phyloP scores from a whole-genome alignment of 2,797 vertebrate genomes.

The Eulemur rubriventer region DNA sequence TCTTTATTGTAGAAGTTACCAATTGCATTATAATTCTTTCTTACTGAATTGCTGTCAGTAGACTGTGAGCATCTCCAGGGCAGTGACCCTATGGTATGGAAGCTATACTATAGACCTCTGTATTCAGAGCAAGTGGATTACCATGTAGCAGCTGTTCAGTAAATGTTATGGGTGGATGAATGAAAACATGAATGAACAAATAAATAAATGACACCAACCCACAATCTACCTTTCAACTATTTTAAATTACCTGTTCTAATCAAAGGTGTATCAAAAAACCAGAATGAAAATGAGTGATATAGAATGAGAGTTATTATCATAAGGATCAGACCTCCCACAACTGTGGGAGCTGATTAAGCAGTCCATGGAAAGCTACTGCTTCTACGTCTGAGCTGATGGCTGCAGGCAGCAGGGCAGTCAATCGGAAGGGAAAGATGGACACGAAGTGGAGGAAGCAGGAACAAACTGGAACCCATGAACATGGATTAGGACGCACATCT shows the following conservation, averaged over 20 bases:
- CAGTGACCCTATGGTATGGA: neutral
- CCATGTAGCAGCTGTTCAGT: neutral
- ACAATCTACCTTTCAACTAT: neutral
- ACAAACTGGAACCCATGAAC: neutral
- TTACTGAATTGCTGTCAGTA: neutral
- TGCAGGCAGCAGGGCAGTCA: neutral
- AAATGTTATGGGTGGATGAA: neutral
- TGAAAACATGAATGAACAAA: neutral
- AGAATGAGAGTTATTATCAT: neutral
- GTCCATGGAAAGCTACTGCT: neutral
- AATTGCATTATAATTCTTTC: neutral
- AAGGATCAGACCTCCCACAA: neutral
- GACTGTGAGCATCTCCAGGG: neutral
- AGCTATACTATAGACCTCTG: neutral
- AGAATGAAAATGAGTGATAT: neutral
- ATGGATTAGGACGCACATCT: neutral
- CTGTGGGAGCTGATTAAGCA: neutral
- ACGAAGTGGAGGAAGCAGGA: no score
- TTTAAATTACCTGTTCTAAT: neutral
- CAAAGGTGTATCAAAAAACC: neutral
- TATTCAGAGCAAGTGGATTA: neutral
- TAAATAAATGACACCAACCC: neutral
- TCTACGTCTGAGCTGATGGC: neutral
- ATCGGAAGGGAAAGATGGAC: neutral
- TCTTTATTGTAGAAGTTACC: neutral